Base-by-base conservation (phyloP, 1,140 invertebrate genomes). In the Ceratoteleas bidentatus region DNA sequence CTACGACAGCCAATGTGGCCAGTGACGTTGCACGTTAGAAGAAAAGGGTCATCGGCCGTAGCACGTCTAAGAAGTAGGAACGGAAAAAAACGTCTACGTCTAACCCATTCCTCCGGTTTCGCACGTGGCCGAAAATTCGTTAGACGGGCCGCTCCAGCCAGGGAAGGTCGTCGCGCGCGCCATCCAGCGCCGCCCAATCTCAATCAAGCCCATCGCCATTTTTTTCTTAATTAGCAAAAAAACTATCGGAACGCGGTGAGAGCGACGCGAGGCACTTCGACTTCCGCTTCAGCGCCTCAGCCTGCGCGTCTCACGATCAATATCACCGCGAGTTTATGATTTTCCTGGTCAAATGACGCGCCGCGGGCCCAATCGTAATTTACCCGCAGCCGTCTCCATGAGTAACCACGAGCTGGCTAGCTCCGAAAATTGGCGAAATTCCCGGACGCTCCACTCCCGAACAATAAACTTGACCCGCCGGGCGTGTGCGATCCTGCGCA, bases 191-290 rank as follows among this genome's bases (percentile, higher is more conserved):
- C n/a, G n/a, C n/a, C n/a, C 68, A 65, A 85, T 85, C 84, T 82
- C 86, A 86, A 86, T 86, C 85, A 85, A 83, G 72, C 53, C 65
- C 69, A 79, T n/a, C n/a, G n/a, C n/a, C 82, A 81, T 87, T 77
- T 80, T 85, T 87, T 74, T 84, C 83, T 87, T 87, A 88, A 88
- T 87, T 88, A 87, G 84, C 82, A 87, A 80, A 87, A 87, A 87
- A 88, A 74, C 68, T 66, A 68, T 82, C 53, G 68, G 72, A 57
- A 74, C 69, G 69, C 56, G 50, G 57, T 77, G 69, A 78, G 58
- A 78, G 58, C 72, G 68, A 83, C 69, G 47, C 52, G 34, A 62
- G 45, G 38, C 57, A 38, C 52, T 75, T 79, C 15, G 24, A 83
- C 70, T 83, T 83, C 81, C 75, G 65, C 64, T 70, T 76, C 58